Evolutionary conservation across 2,888 invertebrate species (phyloP).

Genomic region (Eilema griseolum): DNA sequence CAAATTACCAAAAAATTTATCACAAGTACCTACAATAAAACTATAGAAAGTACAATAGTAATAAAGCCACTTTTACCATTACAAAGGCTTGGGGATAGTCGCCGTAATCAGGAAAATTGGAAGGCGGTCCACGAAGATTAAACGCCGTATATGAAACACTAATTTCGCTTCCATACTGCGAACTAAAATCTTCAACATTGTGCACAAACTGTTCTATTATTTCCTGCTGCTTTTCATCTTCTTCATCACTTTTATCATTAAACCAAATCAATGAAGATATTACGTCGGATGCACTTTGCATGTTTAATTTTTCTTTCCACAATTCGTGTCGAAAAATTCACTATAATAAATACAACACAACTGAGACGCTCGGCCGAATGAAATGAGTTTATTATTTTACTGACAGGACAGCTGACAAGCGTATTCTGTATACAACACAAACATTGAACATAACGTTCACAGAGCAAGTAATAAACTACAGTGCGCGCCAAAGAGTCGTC

Average conservation of each 20-base stretch:
- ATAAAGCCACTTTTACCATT: conserved; percentile 88
- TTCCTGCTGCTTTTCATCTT: conserved; percentile 70
- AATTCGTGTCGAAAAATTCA: conserved; percentile 23
- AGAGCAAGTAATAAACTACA: background rate
- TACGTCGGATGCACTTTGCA: conserved; percentile 81
- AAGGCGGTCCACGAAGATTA: conserved; percentile 94
- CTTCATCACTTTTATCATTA: conserved; percentile 64
- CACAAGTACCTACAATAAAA: background rate
- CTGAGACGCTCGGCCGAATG: conserved; percentile 34
- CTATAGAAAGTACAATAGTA: conserved; percentile 7
- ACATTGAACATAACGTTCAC: conserved; percentile 24
- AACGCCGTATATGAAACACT: conserved; percentile 96
- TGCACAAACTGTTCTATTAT: conserved; percentile 92
- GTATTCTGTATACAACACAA: conserved; percentile 13
- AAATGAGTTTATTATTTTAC: conserved; percentile 30
- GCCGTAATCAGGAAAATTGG: conserved; percentile 95
- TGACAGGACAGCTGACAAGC: conserved; percentile 39
- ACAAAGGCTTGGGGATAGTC: conserved; percentile 97
- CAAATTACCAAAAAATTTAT: background rate
- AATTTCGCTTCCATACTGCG: conserved; percentile 95
- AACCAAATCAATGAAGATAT: conserved; percentile 79
- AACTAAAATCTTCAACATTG: conserved; percentile 93
- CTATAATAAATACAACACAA: conserved; percentile 14
- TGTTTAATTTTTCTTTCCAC: conserved; percentile 48
- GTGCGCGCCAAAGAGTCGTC: too few species aligned